phyloP scores from a whole-genome alignment of 2,797 vertebrate genomes.

The Erpetoichthys calabaricus region DNA sequence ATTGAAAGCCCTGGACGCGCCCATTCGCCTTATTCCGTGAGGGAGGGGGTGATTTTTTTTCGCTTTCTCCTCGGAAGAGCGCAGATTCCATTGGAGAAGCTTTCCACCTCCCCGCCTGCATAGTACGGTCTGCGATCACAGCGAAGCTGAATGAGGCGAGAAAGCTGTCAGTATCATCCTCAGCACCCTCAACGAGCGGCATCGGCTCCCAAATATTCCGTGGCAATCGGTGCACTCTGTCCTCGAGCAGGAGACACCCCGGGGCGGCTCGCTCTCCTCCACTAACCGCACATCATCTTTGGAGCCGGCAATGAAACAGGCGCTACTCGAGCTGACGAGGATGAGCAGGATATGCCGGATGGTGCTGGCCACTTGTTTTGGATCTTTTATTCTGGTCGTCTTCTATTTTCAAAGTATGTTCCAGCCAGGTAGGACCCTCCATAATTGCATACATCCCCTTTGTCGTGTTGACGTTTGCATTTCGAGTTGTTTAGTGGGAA shows the following conservation, averaged over 20 bases:
- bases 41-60: slow-evolving; percentile 6
- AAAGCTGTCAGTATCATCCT: slow-evolving; percentile 10
- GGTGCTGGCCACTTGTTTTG: slow-evolving; percentile 88
- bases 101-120: slow-evolving; percentile 15
- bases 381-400: slow-evolving; percentile 93
- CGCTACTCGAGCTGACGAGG: slow-evolving; percentile 83
- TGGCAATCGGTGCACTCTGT: slow-evolving; percentile 12
- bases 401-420: slow-evolving; percentile 99
- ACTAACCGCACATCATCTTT: slow-evolving; percentile 1
- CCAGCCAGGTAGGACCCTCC: slow-evolving; percentile 78
- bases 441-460: not conserved
- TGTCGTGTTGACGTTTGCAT: not conserved
- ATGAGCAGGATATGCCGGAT: slow-evolving; percentile 92
- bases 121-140: slow-evolving; percentile 39
- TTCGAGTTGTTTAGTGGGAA: no score
- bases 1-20: slow-evolving; percentile 23
- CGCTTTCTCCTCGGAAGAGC: no score
- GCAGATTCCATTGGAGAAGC: not conserved
- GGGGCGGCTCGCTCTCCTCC: slow-evolving; percentile 18
- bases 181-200: slow-evolving; percentile 1
- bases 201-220: slow-evolving; percentile 4
- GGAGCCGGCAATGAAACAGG: slow-evolving; percentile 73
- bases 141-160: slow-evolving; percentile 32
- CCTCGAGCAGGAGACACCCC: slow-evolving; percentile 20
- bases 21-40: slow-evolving; percentile 17